phyloP scores from a whole-genome alignment of 1,140 invertebrate genomes.

The honey bee (Apis mellifera) region DNA sequence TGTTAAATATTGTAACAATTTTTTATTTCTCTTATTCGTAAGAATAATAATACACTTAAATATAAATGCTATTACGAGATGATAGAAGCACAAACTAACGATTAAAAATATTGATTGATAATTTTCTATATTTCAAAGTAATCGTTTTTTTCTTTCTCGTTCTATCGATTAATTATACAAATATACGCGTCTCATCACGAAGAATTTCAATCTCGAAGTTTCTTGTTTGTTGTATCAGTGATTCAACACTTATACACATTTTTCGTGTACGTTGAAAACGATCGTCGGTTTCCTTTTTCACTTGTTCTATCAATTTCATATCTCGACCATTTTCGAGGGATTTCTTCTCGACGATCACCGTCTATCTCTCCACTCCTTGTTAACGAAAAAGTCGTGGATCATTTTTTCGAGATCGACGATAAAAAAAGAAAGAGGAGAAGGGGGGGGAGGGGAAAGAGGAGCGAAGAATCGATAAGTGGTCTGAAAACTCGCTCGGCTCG shows the following conservation, averaged over 20 bases:
- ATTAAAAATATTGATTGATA: too few relatives aligned
- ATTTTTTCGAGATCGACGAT: conserved; percentile 16
- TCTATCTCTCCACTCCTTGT: neutral
- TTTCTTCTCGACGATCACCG: neutral
- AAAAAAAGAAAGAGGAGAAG: neutral
- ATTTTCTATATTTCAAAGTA: too few relatives aligned
- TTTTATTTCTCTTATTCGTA: too few relatives aligned
- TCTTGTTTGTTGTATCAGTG: neutral
- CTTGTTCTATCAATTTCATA: neutral
- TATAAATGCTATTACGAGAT: too few relatives aligned
- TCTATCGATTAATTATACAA: too few relatives aligned
- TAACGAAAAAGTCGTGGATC: conserved; percentile 37
- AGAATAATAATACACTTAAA: too few relatives aligned
- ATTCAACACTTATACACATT: neutral
- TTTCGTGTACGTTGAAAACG: neutral
- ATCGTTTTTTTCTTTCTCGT: too few relatives aligned
- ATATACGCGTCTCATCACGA: too few relatives aligned
- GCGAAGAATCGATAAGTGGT: conserved; percentile 19
- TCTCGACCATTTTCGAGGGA: neutral
- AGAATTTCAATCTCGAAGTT: neutral
- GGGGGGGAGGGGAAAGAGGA: neutral
- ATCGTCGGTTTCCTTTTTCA: neutral
- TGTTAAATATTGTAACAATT: too few relatives aligned
- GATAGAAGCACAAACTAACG: too few relatives aligned
- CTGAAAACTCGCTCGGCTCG: conserved; percentile 30